These are phyloP conservation scores for Cepaea nemoralis DNA, from an alignment of 1,140 invertebrate species.

Conservation along the genomic window DNA sequence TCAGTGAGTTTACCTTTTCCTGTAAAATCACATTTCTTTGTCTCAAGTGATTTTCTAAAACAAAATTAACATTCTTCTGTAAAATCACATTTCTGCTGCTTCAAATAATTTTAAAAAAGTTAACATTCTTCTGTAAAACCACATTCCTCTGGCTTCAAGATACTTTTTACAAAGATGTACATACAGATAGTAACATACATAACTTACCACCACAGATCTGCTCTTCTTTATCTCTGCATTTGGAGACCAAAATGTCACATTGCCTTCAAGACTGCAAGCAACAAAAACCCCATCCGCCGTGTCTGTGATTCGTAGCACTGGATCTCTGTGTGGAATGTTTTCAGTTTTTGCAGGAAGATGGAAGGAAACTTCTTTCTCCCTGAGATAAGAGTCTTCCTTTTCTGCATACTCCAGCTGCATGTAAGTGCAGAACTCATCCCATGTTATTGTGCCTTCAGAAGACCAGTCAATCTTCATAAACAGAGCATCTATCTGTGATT, in stretches of 20 bases:
- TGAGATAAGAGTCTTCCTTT: conserved; percentile 70
- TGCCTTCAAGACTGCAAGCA: conserved; percentile 71
- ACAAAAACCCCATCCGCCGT: conserved; percentile 68
- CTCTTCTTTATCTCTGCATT: conserved; percentile 66
- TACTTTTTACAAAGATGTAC: no score
- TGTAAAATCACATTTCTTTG: no score
- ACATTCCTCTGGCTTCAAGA: no score
- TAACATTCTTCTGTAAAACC: no score
- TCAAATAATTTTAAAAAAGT: no score
- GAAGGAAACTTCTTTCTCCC: conserved; percentile 69
- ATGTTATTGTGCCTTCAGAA: conserved; percentile 68
- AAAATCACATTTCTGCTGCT: no score
- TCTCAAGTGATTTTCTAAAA: no score
- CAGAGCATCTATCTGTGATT: conserved; percentile 68
- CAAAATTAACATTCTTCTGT: no score
- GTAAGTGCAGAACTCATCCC: conserved; percentile 73
- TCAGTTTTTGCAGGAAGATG: conserved; percentile 69
- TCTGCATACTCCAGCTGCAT: conserved; percentile 72
- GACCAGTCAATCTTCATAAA: conserved; percentile 73
- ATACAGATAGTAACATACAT: no score
- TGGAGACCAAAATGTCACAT: conserved; percentile 69
- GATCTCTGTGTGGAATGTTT: conserved; percentile 67
- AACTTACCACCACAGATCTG: conserved; percentile 66
- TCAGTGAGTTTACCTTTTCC: no score
- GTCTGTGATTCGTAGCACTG: conserved; percentile 66